Percentiles rank a stretch among this genome's conserved stretches.
Evolutionary conservation across 2,797 vertebrate species (phyloP).

Genomic region (Phrynocephalus forsythii): DNA sequence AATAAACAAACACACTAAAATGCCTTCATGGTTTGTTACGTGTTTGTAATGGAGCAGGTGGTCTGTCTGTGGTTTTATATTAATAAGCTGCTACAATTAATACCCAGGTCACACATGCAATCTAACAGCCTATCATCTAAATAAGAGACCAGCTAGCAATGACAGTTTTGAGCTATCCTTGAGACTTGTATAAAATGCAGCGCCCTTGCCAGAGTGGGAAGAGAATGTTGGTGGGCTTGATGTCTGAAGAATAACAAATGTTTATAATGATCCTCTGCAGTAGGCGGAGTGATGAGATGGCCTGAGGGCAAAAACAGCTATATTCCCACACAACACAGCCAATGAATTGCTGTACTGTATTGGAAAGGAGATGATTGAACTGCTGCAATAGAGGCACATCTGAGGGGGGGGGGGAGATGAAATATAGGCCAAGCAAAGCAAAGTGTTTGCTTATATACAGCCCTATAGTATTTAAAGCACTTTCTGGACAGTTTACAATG

Average conservation of each 20-base stretch:
- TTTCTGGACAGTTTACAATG: too few relatives aligned
- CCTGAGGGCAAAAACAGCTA: constrained; percentile 61
- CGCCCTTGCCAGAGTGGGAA: constrained; percentile 57
- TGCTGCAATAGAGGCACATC: constrained; percentile 25
- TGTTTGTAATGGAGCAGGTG: not conserved
- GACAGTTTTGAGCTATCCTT: constrained; percentile 38
- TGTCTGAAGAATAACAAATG: constrained; percentile 73
- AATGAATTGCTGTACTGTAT: constrained; percentile 59
- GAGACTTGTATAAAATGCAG: constrained; percentile 54
- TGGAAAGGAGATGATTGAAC: constrained; percentile 33
- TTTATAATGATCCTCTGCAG: constrained; percentile 69
- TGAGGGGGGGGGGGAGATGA: not conserved
- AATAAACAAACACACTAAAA: not conserved
- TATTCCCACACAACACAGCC: constrained; percentile 37
- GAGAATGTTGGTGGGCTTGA: constrained; percentile 61
- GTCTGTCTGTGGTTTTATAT: constrained; percentile 7
- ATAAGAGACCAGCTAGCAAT: not conserved
- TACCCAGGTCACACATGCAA: not conserved
- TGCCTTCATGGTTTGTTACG: not conserved
- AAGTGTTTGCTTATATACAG: too few relatives aligned
- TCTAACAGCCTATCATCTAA: not conserved
- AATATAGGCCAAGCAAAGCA: constrained; percentile 15
- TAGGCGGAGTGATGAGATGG: constrained; percentile 63
- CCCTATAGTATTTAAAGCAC: too few relatives aligned
- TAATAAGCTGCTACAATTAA: constrained; percentile 13